phyloP scores from a whole-genome alignment of 1,140 invertebrate species.

The Pseudomyrmex pallidus region DNA sequence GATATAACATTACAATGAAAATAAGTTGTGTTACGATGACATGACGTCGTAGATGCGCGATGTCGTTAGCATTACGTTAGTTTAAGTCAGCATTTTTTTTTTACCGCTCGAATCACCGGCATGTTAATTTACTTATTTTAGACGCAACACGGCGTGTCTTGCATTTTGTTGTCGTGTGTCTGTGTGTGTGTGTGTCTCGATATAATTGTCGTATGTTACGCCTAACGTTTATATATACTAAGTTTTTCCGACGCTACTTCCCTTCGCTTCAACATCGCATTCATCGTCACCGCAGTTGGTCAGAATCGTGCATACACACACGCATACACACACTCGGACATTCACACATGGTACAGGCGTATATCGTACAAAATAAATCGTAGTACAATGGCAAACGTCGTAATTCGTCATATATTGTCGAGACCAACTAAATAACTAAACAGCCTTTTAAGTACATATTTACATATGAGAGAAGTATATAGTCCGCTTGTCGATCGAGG shows the following conservation, averaged over 20 bases:
- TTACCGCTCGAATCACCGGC: conserved; percentile 62
- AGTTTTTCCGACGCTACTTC: conserved; percentile 12
- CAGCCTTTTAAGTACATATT: conserved; percentile 78
- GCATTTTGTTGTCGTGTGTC: background rate
- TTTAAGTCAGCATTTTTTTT: conserved; percentile 40
- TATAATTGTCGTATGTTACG: background rate
- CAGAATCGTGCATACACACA: conserved; percentile 14
- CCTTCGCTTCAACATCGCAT: background rate
- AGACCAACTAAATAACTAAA: conserved; percentile 79
- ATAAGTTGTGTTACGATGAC: conserved; percentile 67
- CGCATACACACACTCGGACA: conserved; percentile 3
- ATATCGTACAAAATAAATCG: conserved; percentile 75
- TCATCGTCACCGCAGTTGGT: conserved; percentile 1
- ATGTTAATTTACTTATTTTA: conserved; percentile 50
- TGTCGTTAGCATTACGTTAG: conserved; percentile 49
- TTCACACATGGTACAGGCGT: conserved; percentile 61
- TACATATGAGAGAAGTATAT: conserved; percentile 73
- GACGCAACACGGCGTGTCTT: conserved; percentile 38
- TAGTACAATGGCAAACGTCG: conserved; percentile 62
- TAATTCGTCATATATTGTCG: conserved; percentile 75
- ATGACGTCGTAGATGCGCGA: conserved; percentile 58
- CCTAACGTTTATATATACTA: conserved; percentile 11
- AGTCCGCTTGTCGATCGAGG: conserved; percentile 48
- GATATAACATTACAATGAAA: conserved; percentile 68
- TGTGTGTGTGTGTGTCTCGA: background rate